Percentiles rank a stretch among this genome's conserved stretches.
phyloP scores from a whole-genome alignment of 2,797 vertebrate species.

The Silurus aristotelis region DNA sequence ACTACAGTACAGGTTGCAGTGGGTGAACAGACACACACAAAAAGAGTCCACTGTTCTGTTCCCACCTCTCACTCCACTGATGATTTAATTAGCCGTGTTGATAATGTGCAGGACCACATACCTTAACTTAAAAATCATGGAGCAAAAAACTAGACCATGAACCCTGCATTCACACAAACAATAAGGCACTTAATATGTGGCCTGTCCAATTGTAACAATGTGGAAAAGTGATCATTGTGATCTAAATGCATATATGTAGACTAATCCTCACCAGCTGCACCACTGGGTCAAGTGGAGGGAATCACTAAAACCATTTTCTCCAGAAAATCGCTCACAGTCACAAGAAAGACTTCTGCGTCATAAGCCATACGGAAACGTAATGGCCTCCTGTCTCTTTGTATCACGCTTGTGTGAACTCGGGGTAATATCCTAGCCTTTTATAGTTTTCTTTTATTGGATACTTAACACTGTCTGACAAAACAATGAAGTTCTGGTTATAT shows the following conservation, averaged over 20 bases:
- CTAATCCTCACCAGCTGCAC: not conserved
- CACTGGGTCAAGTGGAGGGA: not conserved
- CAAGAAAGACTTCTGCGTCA: not conserved
- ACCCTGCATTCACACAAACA: not conserved
- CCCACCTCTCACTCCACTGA: not conserved
- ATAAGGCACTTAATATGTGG: not conserved
- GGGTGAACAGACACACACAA: not conserved
- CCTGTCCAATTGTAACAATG: not conserved
- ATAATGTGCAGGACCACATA: not conserved
- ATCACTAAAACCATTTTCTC: not conserved
- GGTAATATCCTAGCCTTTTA: not conserved
- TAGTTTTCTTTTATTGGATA: not conserved
- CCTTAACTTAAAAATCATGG: not conserved
- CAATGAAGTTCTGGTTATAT: not conserved
- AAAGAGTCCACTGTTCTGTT: not conserved
- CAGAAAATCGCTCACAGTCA: not conserved
- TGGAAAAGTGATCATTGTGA: not conserved
- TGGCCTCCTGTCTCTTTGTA: not conserved
- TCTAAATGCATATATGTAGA: not conserved
- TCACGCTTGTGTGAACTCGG: not conserved
- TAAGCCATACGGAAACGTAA: not conserved
- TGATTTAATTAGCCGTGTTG: not conserved
- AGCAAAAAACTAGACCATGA: too few species aligned
- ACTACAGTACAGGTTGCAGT: not conserved
- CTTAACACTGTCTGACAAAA: not conserved